These are phyloP conservation scores for Palythoa grandiflora DNA, from an alignment of 92 coral and sea anemone genomes.

Conservation along the genomic window DNA sequence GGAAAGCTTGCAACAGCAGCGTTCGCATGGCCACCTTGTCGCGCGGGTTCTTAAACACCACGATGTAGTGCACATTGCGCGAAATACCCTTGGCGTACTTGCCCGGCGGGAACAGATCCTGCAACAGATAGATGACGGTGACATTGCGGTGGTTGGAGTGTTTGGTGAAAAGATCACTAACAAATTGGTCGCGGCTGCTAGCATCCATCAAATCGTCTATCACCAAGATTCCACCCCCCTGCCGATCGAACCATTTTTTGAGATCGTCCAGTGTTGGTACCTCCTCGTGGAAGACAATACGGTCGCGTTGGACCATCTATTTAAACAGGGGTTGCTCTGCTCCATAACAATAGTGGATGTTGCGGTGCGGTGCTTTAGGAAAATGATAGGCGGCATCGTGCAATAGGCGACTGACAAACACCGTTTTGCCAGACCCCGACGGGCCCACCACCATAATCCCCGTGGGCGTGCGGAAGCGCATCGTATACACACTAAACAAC, in stretches of 20 bases:
- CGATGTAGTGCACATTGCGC: neutral
- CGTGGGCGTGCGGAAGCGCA: neutral
- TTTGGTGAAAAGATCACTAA: constrained; percentile 14
- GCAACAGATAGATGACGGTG: neutral
- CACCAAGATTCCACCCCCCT: constrained; percentile 23
- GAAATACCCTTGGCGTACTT: neutral
- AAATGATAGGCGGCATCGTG: neutral
- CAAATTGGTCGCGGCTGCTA: neutral
- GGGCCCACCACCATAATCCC: neutral
- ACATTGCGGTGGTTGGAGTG: constrained; percentile 26
- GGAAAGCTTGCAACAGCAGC: neutral
- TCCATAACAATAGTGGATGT: neutral
- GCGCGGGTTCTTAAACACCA: neutral
- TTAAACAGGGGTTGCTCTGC: neutral
- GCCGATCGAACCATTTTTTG: neutral
- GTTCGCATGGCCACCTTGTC: neutral
- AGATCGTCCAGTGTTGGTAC: neutral
- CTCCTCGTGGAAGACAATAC: neutral
- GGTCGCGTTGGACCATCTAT: neutral
- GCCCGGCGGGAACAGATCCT: neutral
- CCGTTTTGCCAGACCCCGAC: neutral
- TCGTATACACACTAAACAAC: neutral
- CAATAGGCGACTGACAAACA: neutral
- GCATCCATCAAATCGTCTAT: constrained; percentile 37
- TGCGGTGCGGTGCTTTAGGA: neutral